A percentile compares a stretch with the other conserved stretches of the same genome.
phyloP scores from a whole-genome alignment of 2,113 vertebrate genomes.

The Synchiropus splendidus region DNA sequence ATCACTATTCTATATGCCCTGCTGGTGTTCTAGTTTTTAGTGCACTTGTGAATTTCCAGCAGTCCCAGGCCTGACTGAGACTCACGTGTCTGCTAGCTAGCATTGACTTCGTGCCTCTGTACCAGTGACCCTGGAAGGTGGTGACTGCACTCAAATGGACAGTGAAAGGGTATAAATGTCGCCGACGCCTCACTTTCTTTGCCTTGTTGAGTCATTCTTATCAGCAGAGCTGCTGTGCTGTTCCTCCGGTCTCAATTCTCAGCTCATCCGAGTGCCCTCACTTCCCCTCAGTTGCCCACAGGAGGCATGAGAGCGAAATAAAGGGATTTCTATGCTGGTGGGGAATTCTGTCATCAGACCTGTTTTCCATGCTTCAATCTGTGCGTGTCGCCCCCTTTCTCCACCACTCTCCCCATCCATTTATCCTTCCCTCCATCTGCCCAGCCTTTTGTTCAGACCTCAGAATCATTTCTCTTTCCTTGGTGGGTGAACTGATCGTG shows the following conservation, averaged over 20 bases:
- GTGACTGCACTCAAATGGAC: neutral
- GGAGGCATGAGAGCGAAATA: constrained; percentile 18
- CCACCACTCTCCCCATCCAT: constrained; percentile 4
- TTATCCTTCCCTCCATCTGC: too few species aligned
- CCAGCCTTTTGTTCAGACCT: too few species aligned
- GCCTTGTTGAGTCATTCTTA: neutral
- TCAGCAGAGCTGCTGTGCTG: too few species aligned
- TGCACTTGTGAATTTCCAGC: too few species aligned
- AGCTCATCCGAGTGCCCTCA: constrained; percentile 15
- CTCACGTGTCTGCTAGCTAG: neutral
- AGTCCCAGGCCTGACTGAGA: too few species aligned
- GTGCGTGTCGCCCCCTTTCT: constrained; percentile 3
- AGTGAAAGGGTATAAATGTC: neutral
- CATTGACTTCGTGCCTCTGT: neutral
- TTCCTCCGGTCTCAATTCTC: constrained; percentile 8
- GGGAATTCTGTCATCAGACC: constrained; percentile 32
- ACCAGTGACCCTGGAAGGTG: neutral
- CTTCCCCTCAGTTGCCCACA: constrained; percentile 1
- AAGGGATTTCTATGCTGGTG: constrained; percentile 25
- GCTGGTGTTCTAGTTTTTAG: too few species aligned
- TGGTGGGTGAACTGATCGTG: constrained; percentile 29
- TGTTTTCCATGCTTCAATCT: constrained; percentile 22
- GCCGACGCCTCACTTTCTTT: neutral
- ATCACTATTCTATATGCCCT: too few species aligned
- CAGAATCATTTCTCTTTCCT: constrained; percentile 13